Base-by-base conservation (phyloP, 2,113 vertebrate species). In the Anguilla rostrata region DNA sequence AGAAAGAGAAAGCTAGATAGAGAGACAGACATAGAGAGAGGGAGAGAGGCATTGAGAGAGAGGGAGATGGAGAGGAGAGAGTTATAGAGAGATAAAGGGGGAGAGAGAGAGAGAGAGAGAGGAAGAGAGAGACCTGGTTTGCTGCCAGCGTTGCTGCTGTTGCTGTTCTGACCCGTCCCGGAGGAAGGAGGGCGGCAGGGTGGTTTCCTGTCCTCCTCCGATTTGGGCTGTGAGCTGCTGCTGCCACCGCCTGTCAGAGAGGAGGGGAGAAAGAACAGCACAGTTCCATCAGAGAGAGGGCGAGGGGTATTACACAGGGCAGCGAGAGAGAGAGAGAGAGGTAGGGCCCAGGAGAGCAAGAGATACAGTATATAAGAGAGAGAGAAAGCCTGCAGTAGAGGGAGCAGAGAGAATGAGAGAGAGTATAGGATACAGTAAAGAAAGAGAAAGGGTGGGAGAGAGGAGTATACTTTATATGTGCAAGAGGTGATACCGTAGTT, bases 171-270 rank as follows among this genome's bases (percentile, higher is more conserved):
- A 82, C 96, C 96, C 43, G 96, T 95, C 89, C 86, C 78, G 1
- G 94, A 9, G 84, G 95, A 90, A 86, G 92, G 41, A 0, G 93
- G 91, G 0, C 88, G 93, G 90, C 89, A 90, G 63, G 91, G 90
- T 84, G 93, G 89, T 89, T 94, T 96, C 91, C 96, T 97, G 81
- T 98, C 98, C 87, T 98, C 98, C 87, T 97, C 97, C 1, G 87
- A 89, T 93, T 94, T 97, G 84, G 92, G 90, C 90, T 92, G 92
- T 40, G 87, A 91, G 89, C 96, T 53, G 49, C 49, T 14, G 8
- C 49, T 11, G 12, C 12, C 97, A 78, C 95, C 92, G 0, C 87
- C 96, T 97, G 87, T 81, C 89, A 91, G 14, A 87, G 5, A 90
- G 0, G 81, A 82, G 84, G 56, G 75, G 34, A 4, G 78, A 2